Base-by-base conservation (phyloP, 1,140 invertebrate genomes). In the Eumeta japonica region DNA sequence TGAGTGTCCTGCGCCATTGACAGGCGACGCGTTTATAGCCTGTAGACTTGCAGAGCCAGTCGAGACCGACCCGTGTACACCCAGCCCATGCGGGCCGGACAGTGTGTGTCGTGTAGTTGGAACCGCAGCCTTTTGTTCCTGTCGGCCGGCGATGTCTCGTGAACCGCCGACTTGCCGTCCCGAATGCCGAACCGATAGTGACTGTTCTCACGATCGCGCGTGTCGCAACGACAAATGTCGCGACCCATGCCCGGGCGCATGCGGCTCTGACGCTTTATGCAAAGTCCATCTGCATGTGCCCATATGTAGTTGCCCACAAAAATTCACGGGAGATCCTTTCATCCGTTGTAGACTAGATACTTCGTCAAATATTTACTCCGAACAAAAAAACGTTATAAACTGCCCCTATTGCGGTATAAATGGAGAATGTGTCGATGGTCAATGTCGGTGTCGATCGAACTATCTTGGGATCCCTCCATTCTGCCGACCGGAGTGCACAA, bases 81-180 rank as follows among this genome's bases (percentile, higher is more conserved):
- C 87, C 28, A 83, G 84, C 19, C 87, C 86, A 7, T 90, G 88
- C 54, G 87, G 87, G 16, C 78, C 84, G 3, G 88, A 89, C 58
- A 79, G 84, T 10, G 49, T 79, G 5, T 92, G 89, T 52, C 72
- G 79, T 16, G 74, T 77, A 14, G 65, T 81, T 24, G 82, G 84
- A 37, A 76, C 77, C 10, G 81, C 80, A 49, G 84, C 80, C 1
- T 81, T 83, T 12, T 88, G 86, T 50, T 81, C 79, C 16, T 90
- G 86, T 50, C 65, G 83, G 3, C 74, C 79, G 4, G 81, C 82
- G 33, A 86, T 82, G 53, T 58, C 82, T 17, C 79, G 78, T 39
- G 84, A 86, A 10, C 80, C 81, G 32, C 77, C 78, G 12, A 79
- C 79, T 39, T 90, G 87, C 52, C 68, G 83, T 36, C 85, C 86